Base-by-base conservation (phyloP, 2,113 vertebrate species). In the Lagopus leucura region DNA sequence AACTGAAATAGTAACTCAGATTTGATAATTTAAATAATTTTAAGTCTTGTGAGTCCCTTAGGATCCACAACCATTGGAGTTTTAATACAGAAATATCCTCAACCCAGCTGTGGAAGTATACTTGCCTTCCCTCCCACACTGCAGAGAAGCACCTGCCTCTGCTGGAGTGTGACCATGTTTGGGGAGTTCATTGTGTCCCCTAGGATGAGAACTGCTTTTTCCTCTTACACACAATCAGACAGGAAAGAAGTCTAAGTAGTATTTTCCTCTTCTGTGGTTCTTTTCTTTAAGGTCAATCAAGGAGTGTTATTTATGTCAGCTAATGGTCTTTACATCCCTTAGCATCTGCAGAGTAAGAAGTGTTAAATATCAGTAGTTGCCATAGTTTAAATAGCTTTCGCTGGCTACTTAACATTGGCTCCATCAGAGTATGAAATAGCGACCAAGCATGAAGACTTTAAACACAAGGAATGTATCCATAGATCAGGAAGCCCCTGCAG, bases 261-360 rank as follows among this genome's bases (percentile, higher is more conserved):
- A 25, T 89, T 91, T 82, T 77, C n/a, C 64, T 91, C 21, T 38
- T 12, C 42, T 42, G 7, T 87, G 50, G 6, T 25, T 80, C 34
- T 79, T 92, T 82, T 90, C 83, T 65, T 54, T 63, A 61, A 89
- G 80, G 61, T 95, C 79, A 60, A 21, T 89, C 57, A 77, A 40
- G 42, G 67, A 89, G 18, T 81, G 28, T 55, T 89, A 7, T 92
- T 38, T 80, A 69, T 89, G 38, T 92, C 30, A n/a, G 16, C 36
- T 54, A 52, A 27, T 25, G 36, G 28, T 52, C 30, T 52, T n/a
- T 42, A 18, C 60, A 48, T 65, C 47, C 65, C 74, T 69, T 81
- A 52, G 72, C 69, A 83, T 38, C 43, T 89, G 43, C 38, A 67
- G 47, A 89, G 55, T 34, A 73, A 94, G 67, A 78, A 42, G 42